Conservation (phyloP, 2,888 invertebrate genomes). For the Dilophus febrilis region DNA sequence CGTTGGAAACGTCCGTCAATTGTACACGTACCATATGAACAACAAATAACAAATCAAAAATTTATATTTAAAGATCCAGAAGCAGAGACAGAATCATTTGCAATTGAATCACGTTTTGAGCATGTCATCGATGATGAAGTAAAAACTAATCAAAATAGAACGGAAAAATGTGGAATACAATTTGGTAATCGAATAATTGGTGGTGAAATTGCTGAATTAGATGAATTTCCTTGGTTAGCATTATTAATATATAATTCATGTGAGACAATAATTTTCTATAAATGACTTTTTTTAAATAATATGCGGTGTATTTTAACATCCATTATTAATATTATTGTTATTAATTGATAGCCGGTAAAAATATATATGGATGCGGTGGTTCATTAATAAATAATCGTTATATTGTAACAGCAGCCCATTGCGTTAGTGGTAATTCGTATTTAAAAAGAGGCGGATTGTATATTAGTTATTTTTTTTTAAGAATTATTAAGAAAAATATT, state of each 20-base stretch:
- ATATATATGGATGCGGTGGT: too few species aligned
- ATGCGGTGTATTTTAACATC: too few species aligned
- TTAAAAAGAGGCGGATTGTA: background rate
- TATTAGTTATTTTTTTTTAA: background rate
- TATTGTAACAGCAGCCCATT: too few species aligned
- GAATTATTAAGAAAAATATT: background rate
- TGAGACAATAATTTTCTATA: conserved; percentile 14
- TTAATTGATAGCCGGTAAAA: background rate
- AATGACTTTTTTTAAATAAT: background rate
- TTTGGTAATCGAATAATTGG: conserved; percentile 42
- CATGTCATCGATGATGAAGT: background rate
- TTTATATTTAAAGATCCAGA: too few species aligned
- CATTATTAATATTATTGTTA: background rate
- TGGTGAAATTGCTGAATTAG: conserved; percentile 41
- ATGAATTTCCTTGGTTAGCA: conserved; percentile 48
- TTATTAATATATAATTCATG: conserved; percentile 38
- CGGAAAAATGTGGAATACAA: conserved; percentile 35
- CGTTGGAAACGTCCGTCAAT: background rate
- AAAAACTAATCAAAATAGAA: conserved; percentile 15
- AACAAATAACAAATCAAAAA: too few species aligned
- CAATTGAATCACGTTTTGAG: background rate
- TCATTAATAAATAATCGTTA: too few species aligned
- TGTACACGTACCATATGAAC: background rate
- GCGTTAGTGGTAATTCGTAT: too few species aligned
- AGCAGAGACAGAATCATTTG: too few species aligned